A percentile compares a stretch with the other conserved stretches of the same genome.
phyloP scores from a whole-genome alignment of 2,888 invertebrate genomes.

The Monochamus alternatus region DNA sequence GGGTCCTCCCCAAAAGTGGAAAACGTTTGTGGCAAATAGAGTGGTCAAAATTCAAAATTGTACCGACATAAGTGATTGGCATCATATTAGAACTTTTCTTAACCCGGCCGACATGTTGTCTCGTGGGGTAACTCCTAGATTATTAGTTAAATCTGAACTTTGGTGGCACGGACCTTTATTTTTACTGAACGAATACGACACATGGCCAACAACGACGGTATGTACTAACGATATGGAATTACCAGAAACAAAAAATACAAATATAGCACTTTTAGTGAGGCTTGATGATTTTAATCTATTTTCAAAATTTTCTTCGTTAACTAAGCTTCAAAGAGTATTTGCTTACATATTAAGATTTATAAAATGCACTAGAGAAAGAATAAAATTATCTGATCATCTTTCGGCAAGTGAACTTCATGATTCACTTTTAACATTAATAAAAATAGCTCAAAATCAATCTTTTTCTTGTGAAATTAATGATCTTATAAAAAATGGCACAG shows the following conservation, averaged over 20 bases:
- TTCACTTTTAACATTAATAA: not conserved
- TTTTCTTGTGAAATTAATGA: not conserved
- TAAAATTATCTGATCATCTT: not conserved
- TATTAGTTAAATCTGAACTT: constrained; percentile 3
- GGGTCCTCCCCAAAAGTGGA: constrained; percentile 2
- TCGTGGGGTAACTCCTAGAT: constrained; percentile 9
- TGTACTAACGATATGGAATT: not conserved
- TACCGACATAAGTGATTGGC: constrained; percentile 14
- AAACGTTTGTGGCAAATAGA: constrained; percentile 30
- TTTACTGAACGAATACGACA: not conserved
- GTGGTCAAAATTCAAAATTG: constrained; percentile 26
- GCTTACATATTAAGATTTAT: no score
- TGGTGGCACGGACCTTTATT: constrained; percentile 32
- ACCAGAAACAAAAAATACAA: not conserved
- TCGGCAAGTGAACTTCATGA: not conserved
- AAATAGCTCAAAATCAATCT: not conserved
- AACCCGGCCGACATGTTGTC: constrained; percentile 23
- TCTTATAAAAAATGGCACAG: not conserved
- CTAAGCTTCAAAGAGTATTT: no score
- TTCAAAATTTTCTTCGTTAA: not conserved
- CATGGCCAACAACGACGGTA: not conserved
- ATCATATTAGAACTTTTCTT: constrained; percentile 15
- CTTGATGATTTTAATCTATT: not conserved
- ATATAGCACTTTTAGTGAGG: no score
- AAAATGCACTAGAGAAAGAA: no score